Evolutionary conservation across 2,888 invertebrate genomes (phyloP), one percentile per base, ranked within the genome.

Genomic region (Apotomis capreana): DNA sequence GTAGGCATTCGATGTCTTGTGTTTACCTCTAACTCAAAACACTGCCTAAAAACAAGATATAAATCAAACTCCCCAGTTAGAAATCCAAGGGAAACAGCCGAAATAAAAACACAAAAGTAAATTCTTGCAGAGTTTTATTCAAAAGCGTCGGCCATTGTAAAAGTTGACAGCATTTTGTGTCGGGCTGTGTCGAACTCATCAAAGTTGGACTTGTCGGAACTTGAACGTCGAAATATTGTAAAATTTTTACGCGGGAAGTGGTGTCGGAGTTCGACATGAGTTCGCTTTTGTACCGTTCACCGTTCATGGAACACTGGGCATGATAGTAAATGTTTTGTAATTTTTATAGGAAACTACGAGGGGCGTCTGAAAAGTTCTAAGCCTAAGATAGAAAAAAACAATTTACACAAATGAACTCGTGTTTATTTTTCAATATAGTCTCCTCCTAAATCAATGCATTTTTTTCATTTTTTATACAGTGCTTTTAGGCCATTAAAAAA

Each of bases 111-210:
- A 76, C 68, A 76, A 74, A 75, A 61, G 73, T 75, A 72, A 74
- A 82, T 81, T 81, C 79, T 74, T 75, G 70, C 74, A 74, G 78
- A 84, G 80, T 86, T 85, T 83, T 80, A 80, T 83, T 83, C 81
- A 82, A 80, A 83, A 49, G 49, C 49, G 49, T 49, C 9, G 69
- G 82, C 81, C 80, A 84, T 85, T 87, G 87, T 87, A 82, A 80
- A 83, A 83, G 81, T 77, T 81, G 81, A 60, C 70, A 60, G 81
- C 80, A 81, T 83, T 26, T 84, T 83, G 81, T 80, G 78, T 49
- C 49, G 49, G 49, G 49, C 76, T 82, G 82, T 84, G 81, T 89
- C 88, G 87, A 89, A 89, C 88, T 89, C 87, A 89, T 89, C 88
- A 87, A 89, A 89, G 83, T 89, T 89, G 68, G 73, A 69, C 78